Evolutionary conservation across 2,113 vertebrate genomes (phyloP), one percentile per base, ranked within the genome.

Genomic region (Actinemys pallida): DNA sequence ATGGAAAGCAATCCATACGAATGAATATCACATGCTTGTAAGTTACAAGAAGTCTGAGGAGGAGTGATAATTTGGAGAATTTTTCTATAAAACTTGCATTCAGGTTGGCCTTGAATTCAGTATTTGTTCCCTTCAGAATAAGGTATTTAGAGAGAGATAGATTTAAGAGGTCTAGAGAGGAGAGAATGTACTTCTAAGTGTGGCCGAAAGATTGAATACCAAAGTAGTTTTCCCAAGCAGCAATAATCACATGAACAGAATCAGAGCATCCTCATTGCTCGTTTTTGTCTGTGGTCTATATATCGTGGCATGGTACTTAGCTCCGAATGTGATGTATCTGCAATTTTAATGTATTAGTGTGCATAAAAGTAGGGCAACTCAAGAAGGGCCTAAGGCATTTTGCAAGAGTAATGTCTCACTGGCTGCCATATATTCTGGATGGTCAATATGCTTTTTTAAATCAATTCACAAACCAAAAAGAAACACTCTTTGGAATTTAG

Each of bases 281-380:
- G 0, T 81, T 78, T 80, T 42, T 56, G 3, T 57, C 14, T 45
- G 25, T 80, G 80, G 1, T 0, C 52, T 84, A 49, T 5, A 16
- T 88, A 83, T 79, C 39, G 39, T 57, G 47, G 5, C 11, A 76
- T 0, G 0, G 10, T 1, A 31, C 19, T 1, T 16, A 86, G 7
- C 10, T 90, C 10, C 87, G 17, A 59, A 88, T 29, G 39, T 22
- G 5, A 53, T 54, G 65, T 79, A 54, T 1, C 35, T 92, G 83
- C 72, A 90, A 87, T 57, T 4, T 35, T 53, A n/a, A 52, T 25
- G n/a, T 83, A 56, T 42, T 84, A 57, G 16, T 88, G 1, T 86
- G 20, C 24, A 14, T 29, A 84, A 5, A 72, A 31, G 87, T 89
- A 82, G 57, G 13, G 27, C 50, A 92, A 65, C 11, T 49, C 69